Conservation (phyloP, 2,113 vertebrate genomes). For the Stomatorhinus ivindoensis region DNA sequence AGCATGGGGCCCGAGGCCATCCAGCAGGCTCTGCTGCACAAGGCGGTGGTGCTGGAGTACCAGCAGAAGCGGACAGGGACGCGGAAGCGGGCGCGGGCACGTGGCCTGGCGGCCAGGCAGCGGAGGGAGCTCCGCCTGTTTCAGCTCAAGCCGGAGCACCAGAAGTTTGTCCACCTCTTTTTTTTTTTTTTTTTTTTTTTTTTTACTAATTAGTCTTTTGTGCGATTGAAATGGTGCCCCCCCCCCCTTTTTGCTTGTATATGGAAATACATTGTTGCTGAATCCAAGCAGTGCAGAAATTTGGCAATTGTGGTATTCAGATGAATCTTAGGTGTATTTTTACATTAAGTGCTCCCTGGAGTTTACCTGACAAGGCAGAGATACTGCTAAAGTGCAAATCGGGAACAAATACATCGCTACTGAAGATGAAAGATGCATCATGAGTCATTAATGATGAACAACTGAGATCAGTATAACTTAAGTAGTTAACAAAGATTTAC, state of each 20-base stretch:
- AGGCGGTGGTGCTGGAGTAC: constrained; percentile 72
- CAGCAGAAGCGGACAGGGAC: constrained; percentile 33
- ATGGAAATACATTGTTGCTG: not conserved
- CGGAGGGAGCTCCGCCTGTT: constrained; percentile 67
- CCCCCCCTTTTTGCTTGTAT: not conserved
- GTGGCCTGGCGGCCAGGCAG: constrained; percentile 57
- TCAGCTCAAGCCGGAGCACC: constrained; percentile 71
- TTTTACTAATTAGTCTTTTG: not conserved
- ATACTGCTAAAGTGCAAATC: not conserved
- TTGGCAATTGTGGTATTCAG: not conserved
- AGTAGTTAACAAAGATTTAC: not conserved
- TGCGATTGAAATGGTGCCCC: not conserved
- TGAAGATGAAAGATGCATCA: not conserved
- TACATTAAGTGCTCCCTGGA: not conserved
- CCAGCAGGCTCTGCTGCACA: constrained; percentile 53
- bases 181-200: too few relatives aligned
- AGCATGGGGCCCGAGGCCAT: constrained; percentile 19
- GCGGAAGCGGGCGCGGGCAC: constrained; percentile 51
- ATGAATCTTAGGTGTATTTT: not conserved
- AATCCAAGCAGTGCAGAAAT: not conserved
- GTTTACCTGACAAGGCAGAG: not conserved
- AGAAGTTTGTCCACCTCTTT: constrained; percentile 59
- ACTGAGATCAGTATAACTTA: not conserved
- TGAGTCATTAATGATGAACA: not conserved
- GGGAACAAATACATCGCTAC: not conserved